A percentile compares a stretch with the other conserved stretches of the same genome.
Conservation (phyloP, 2,888 invertebrate species). For the Chloroclystis v-ata region DNA sequence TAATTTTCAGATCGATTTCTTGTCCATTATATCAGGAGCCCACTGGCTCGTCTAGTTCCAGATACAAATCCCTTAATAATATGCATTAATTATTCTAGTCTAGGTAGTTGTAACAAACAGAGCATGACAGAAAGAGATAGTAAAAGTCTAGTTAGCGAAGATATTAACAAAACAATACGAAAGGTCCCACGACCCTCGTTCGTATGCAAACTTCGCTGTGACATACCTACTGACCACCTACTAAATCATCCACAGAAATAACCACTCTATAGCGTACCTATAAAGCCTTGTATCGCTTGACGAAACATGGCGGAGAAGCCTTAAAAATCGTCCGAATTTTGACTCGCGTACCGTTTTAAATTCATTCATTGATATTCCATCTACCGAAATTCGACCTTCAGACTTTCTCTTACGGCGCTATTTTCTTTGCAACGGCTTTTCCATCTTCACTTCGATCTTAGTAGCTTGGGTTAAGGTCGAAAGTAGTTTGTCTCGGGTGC, state of each 20-base stretch:
- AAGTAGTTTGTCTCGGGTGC: slow-evolving; percentile 31
- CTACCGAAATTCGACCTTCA: slow-evolving; percentile 42
- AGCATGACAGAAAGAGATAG: slow-evolving; percentile 36
- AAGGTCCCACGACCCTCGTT: slow-evolving; percentile 43
- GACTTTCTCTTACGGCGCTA: slow-evolving; percentile 31
- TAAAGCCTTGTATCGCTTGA: slow-evolving; percentile 23
- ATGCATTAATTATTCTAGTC: not conserved
- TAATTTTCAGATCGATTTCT: no score
- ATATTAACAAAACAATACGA: slow-evolving; percentile 38
- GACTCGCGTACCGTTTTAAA: slow-evolving; percentile 63
- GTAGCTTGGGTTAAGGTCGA: slow-evolving; percentile 32
- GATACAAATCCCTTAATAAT: no score
- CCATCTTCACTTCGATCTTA: slow-evolving; percentile 24
- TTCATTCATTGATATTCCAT: slow-evolving; percentile 47
- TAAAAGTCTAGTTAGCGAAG: slow-evolving; percentile 47
- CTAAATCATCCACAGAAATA: slow-evolving; percentile 26
- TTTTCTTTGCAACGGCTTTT: slow-evolving; percentile 6
- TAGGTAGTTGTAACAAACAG: not conserved
- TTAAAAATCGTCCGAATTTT: slow-evolving; percentile 53
- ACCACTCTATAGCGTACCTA: not conserved
- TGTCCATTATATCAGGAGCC: no score
- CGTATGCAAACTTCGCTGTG: slow-evolving; percentile 45
- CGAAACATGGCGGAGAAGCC: slow-evolving; percentile 27
- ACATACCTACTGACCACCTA: slow-evolving; percentile 45
- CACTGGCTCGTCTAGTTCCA: no score